Conservation (phyloP, 2,113 vertebrate species). For the Paramisgurnus dabryanus region DNA sequence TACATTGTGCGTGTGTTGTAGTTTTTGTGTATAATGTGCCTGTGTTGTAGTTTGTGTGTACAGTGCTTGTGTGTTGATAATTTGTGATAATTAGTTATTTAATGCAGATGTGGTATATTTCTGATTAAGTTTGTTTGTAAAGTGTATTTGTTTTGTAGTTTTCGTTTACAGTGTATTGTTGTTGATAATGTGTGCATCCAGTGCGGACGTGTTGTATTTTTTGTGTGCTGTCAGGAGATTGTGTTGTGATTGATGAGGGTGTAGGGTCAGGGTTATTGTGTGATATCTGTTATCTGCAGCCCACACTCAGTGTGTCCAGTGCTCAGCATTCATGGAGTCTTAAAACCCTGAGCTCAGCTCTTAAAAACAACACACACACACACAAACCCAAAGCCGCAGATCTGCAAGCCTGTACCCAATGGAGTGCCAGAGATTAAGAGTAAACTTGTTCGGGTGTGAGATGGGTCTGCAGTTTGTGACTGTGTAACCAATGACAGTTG, state of each 20-base stretch:
- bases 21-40: too few species aligned
- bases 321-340: slow-evolving; percentile 47
- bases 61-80: too few species aligned
- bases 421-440: not conserved
- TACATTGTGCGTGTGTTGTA: too few species aligned
- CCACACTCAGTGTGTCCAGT: slow-evolving; percentile 42
- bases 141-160: too few species aligned
- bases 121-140: too few species aligned
- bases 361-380: slow-evolving; percentile 35
- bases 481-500: not conserved
- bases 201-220: too few species aligned
- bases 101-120: too few species aligned
- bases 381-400: not conserved
- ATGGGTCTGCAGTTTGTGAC: slow-evolving; percentile 8
- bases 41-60: too few species aligned
- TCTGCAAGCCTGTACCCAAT: slow-evolving; percentile 29
- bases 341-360: slow-evolving; percentile 52
- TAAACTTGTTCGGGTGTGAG: slow-evolving; percentile 8
- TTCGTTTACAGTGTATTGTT: too few species aligned
- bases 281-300: slow-evolving; percentile 45
- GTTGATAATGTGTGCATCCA: too few species aligned
- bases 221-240: not conserved
- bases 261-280: slow-evolving; percentile 27
- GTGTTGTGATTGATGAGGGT: slow-evolving; percentile 43
- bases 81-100: too few species aligned